phyloP scores from a whole-genome alignment of 2,113 vertebrate species.

The Pteropus alecto region DNA sequence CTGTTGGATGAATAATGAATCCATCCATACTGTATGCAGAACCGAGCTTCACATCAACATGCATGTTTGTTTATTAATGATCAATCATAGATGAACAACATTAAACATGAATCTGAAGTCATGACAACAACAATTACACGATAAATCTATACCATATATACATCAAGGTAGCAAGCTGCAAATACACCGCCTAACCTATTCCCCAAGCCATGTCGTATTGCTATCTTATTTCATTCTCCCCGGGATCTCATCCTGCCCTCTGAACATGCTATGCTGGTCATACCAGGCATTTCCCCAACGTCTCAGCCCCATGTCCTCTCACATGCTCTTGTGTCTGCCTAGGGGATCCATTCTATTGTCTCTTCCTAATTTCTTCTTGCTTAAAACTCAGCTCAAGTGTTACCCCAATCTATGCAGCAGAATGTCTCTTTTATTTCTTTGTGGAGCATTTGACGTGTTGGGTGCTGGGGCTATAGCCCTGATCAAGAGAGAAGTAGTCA shows the following conservation, averaged over 20 bases:
- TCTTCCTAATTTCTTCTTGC: background rate
- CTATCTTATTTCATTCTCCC: background rate
- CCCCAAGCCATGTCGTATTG: background rate
- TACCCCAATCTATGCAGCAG: background rate
- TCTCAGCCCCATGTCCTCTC: fast-evolving
- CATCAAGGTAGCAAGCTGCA: background rate
- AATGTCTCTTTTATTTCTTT: background rate
- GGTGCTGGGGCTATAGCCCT: no score
- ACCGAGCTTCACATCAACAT: background rate
- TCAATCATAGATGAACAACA: constrained; percentile 28
- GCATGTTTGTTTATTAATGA: constrained; percentile 58
- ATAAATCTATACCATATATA: constrained; percentile 25
- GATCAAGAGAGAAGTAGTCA: background rate
- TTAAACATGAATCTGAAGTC: constrained; percentile 36
- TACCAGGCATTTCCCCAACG: fast-evolving
- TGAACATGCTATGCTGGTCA: fast-evolving
- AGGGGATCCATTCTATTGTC: background rate
- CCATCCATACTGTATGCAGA: constrained; percentile 30
- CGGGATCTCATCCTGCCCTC: background rate
- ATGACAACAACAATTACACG: constrained; percentile 33
- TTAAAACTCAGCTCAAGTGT: background rate
- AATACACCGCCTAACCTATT: background rate
- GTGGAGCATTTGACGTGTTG: background rate
- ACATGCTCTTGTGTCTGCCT: background rate
- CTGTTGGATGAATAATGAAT: constrained; percentile 17